Evolutionary conservation across 2,888 invertebrate species (phyloP), one percentile per base, ranked within the genome.

Genomic region (Syrista parreyssii): DNA sequence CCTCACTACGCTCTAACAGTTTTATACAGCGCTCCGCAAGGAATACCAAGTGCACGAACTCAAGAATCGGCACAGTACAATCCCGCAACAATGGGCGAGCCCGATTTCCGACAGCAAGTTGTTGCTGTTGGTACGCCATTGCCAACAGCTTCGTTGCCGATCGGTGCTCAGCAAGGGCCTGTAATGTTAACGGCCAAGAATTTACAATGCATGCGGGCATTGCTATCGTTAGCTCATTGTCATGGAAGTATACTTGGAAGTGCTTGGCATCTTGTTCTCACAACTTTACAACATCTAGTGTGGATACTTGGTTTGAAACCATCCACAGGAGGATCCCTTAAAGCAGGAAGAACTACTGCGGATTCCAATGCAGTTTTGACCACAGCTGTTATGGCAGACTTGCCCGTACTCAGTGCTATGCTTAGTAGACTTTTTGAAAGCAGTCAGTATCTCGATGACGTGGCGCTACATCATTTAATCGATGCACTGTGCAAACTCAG

Each of bases 151-250:
- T 94, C 96, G 6, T 92, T 96, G 76, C 96, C 97, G 4, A 94
- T 95, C 76, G 96, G 95, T 93, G 95, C 96, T 78, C 96, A 97
- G 88, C 96, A 96, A 89, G 95, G 95, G n/a, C 96, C 96, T 71
- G 99, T 99, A 77, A 98, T 99, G 98, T 93, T 99, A 88, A 99
- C 99, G 4, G 97, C 98, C 0, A 98, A 99, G 87, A 99, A 99
- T 94, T 94, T 99, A 78, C 98, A 99, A 87, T 98, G 98, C 40
- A 98, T 99, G 96, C 94, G 98, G 82, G 97, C 98, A 0, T 92
- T 99, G 75, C 93, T 99, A 74, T 95, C 95, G 86, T 93, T 98
- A 76, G 98, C 98, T 0, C 97, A 98, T 89, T 95, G 97, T 81
- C 98, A 98, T 91, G 99, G 99, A 0, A 96, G 96, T 86, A 95